These are phyloP conservation scores for Conistra vaccinii DNA, from an alignment of 2,888 invertebrate species.

Conservation along the genomic window DNA sequence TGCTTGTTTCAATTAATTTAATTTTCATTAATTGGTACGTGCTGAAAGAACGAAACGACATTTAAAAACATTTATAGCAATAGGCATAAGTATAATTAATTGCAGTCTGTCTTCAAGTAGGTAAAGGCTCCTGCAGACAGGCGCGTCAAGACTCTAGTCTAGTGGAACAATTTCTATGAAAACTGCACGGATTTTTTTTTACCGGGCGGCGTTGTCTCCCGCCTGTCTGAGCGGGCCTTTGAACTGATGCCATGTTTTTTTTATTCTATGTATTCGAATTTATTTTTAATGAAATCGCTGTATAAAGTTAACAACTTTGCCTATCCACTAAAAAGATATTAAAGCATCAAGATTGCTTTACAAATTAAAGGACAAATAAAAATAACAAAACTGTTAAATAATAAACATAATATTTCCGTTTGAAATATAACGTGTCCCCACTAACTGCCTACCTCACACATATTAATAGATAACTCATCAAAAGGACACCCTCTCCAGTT, in stretches of 20 bases:
- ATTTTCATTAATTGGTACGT: constrained; percentile 18
- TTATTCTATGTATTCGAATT: not conserved
- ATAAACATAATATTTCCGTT: constrained; percentile 52
- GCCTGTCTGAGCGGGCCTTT: too few species aligned
- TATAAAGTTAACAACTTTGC: not conserved
- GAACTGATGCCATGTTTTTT: not conserved
- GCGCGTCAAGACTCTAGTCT: too few species aligned
- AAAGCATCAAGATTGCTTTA: not conserved
- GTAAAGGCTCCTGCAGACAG: too few species aligned
- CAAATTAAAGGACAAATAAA: not conserved
- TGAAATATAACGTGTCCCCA: constrained; percentile 30
- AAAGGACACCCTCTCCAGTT: constrained; percentile 72
- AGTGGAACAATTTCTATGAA: too few species aligned
- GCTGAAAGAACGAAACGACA: not conserved
- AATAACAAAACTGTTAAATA: constrained; percentile 22
- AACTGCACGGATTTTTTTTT: too few species aligned
- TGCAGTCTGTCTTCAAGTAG: not conserved
- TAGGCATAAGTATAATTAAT: too few species aligned
- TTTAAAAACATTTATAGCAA: not conserved
- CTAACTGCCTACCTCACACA: constrained; percentile 58
- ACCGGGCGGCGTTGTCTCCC: too few species aligned
- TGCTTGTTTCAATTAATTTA: constrained; percentile 17
- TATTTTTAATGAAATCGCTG: not conserved
- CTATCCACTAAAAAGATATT: not conserved
- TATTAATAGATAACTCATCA: constrained; percentile 72